Evolutionary conservation across 2,888 invertebrate species (phyloP).

Genomic region (Resseliella maxima): DNA sequence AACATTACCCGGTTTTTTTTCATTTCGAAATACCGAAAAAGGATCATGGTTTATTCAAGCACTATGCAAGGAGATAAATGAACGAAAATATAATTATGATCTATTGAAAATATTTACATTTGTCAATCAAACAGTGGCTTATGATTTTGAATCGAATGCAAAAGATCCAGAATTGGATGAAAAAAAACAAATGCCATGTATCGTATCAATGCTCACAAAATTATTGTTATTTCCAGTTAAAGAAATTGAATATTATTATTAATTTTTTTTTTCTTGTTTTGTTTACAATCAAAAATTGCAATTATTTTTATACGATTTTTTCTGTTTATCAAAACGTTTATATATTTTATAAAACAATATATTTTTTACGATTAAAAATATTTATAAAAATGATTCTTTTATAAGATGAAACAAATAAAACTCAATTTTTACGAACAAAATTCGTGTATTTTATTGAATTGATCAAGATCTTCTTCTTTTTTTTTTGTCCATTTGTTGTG

Average conservation of each 20-base stretch:
- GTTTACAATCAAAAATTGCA: background rate
- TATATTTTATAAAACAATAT: too few relatives aligned
- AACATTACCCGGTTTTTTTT: slow-evolving; percentile 66
- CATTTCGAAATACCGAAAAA: slow-evolving; percentile 74
- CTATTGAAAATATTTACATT: slow-evolving; percentile 74
- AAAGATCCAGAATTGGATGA: slow-evolving; percentile 67
- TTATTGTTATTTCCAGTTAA: slow-evolving; percentile 67
- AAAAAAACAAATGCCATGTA: slow-evolving; percentile 77
- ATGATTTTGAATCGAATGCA: slow-evolving; percentile 73
- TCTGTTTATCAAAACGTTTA: too few relatives aligned
- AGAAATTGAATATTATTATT: background rate
- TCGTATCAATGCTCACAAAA: slow-evolving; percentile 76
- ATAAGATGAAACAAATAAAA: too few relatives aligned
- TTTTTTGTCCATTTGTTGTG: too few relatives aligned
- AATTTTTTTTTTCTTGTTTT: background rate
- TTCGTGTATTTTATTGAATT: too few relatives aligned
- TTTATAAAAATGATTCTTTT: too few relatives aligned
- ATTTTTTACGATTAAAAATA: too few relatives aligned
- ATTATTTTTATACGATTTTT: background rate
- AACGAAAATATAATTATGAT: slow-evolving; percentile 69
- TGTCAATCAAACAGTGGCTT: slow-evolving; percentile 73
- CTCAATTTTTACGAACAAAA: too few relatives aligned
- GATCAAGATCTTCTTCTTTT: too few relatives aligned
- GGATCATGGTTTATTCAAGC: slow-evolving; percentile 82
- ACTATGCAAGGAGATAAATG: slow-evolving; percentile 71